Evolutionary conservation across 2,113 vertebrate species (phyloP).

Genomic region (Calypte anna): DNA sequence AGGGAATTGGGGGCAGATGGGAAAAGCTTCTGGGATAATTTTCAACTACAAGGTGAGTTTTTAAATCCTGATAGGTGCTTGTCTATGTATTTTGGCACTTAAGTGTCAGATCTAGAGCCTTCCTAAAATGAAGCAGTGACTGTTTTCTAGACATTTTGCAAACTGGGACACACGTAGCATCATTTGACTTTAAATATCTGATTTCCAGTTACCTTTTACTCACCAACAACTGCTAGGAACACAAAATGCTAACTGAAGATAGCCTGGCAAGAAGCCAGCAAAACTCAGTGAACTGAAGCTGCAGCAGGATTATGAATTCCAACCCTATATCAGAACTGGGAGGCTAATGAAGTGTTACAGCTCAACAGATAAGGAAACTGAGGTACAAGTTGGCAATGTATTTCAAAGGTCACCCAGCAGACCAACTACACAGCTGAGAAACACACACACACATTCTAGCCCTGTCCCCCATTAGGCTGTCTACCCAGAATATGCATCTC

Average conservation of each 20-base stretch:
- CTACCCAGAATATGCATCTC: not conserved
- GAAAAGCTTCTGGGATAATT: not conserved
- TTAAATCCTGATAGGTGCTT: not conserved
- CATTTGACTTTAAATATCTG: not conserved
- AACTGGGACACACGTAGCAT: not conserved
- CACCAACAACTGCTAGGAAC: not conserved
- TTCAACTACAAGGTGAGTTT: not conserved
- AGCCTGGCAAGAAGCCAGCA: not conserved
- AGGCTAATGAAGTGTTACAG: not conserved
- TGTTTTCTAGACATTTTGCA: not conserved
- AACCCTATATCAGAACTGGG: not conserved
- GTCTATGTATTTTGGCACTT: not conserved
- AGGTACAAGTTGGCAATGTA: not conserved
- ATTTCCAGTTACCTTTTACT: not conserved
- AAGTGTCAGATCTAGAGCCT: not conserved
- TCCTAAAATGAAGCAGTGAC: not conserved
- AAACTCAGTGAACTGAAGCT: not conserved
- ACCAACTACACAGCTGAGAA: not conserved
- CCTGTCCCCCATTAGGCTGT: not conserved
- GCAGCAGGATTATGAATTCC: not conserved
- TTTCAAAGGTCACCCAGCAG: constrained; percentile 14
- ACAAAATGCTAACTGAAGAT: not conserved
- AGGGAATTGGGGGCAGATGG: not conserved
- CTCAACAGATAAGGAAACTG: not conserved
- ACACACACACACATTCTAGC: not conserved